Evolutionary conservation across 2,113 vertebrate genomes (phyloP).

Genomic region (Zosterops pallidus): DNA sequence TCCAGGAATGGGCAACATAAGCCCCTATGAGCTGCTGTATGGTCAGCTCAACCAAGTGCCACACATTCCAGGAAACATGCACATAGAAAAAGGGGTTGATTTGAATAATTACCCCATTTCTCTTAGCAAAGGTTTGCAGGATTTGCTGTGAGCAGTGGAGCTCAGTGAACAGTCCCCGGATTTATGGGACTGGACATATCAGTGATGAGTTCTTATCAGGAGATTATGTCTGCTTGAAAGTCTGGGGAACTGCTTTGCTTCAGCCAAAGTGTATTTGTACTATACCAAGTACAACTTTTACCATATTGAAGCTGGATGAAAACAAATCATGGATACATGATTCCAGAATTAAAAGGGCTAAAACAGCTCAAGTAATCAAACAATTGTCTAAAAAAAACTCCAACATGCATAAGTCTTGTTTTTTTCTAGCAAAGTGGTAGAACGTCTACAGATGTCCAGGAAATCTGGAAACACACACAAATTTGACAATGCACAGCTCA

Average conservation of each 20-base stretch:
- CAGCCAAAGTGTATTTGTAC: not conserved
- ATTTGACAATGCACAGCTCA: not conserved
- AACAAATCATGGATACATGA: not conserved
- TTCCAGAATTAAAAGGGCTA: not conserved
- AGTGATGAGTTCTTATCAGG: not conserved
- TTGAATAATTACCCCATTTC: not conserved
- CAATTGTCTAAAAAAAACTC: not conserved
- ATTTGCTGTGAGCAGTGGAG: not conserved
- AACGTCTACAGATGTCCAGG: not conserved
- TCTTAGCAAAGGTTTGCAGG: not conserved
- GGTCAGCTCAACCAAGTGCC: not conserved
- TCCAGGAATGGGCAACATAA: not conserved
- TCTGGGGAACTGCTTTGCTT: not conserved
- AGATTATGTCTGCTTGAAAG: not conserved
- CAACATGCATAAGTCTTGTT: not conserved
- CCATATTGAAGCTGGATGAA: not conserved
- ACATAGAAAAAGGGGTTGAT: fast-evolving
- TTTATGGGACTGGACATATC: not conserved
- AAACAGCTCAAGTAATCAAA: fast-evolving
- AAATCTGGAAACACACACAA: not conserved
- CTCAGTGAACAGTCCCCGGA: not conserved
- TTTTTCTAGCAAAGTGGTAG: not conserved
- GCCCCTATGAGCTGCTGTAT: not conserved
- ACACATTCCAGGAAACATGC: not conserved
- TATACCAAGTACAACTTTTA: not conserved